These are phyloP conservation scores for Muschampia plurimacula DNA, from an alignment of 2,888 invertebrate genomes.

Conservation along the genomic window DNA sequence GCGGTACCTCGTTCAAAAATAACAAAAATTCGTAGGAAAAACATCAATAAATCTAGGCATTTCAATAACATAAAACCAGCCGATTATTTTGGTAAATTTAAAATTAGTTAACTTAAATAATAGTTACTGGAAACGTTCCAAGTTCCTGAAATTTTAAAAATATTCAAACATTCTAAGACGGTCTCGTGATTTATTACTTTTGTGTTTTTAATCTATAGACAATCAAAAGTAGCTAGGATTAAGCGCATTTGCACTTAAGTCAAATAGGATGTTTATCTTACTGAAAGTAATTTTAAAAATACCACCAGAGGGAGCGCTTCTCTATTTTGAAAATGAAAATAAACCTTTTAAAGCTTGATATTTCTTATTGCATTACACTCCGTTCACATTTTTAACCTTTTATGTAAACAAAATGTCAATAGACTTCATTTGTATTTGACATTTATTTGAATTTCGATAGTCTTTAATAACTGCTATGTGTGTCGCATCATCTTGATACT, in stretches of 20 bases:
- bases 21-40: background rate
- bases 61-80: background rate
- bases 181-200: slow-evolving; percentile 2
- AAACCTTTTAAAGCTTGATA: slow-evolving; percentile 20
- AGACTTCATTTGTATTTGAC: background rate
- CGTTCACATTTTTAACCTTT: background rate
- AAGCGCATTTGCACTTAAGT: slow-evolving; percentile 21
- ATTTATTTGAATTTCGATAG: no score
- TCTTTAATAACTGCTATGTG: background rate
- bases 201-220: slow-evolving; percentile 16
- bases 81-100: slow-evolving; percentile 7
- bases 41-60: background rate
- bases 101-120: background rate
- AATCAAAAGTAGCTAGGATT: slow-evolving; percentile 21
- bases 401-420: background rate
- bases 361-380: background rate
- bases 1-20: background rate
- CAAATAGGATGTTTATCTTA: slow-evolving; percentile 30
- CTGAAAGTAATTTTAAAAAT: slow-evolving; percentile 23
- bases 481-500: background rate
- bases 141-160: background rate
- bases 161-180: background rate
- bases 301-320: slow-evolving; percentile 12
- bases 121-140: slow-evolving; percentile 9
- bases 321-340: slow-evolving; percentile 24